Conservation (phyloP, 2,888 invertebrate species). For the Xylocampa areola region DNA sequence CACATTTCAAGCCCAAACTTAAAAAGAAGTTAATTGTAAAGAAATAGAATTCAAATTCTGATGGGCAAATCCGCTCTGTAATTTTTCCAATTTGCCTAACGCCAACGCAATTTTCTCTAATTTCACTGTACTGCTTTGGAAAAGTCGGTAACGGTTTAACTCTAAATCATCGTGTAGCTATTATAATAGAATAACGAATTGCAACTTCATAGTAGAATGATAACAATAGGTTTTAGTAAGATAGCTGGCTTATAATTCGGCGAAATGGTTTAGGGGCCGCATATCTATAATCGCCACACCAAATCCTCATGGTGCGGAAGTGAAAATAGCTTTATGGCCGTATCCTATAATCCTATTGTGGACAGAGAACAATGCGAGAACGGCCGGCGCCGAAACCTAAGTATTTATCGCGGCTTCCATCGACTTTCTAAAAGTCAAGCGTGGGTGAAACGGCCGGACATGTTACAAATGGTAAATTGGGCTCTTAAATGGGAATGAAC, state of each 20-base stretch:
- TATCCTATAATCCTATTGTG: conserved; percentile 76
- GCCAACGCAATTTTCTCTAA: conserved; percentile 11
- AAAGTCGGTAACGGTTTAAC: neutral
- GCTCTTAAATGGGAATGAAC: conserved; percentile 58
- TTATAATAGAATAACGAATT: conserved; percentile 4
- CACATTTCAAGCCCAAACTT: conserved; percentile 33
- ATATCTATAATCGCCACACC: conserved; percentile 36
- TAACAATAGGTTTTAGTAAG: conserved; percentile 14
- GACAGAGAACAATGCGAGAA: conserved; percentile 68
- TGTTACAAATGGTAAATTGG: conserved; percentile 63
- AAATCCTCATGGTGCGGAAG: conserved; percentile 63
- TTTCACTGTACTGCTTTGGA: conserved; percentile 4
- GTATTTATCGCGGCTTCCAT: conserved; percentile 67
- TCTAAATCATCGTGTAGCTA: neutral
- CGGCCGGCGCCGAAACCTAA: conserved; percentile 63
- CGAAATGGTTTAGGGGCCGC: conserved; percentile 23
- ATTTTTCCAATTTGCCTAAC: conserved; percentile 11
- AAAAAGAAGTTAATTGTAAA: conserved; percentile 17
- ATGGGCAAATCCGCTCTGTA: neutral
- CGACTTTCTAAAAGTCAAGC: conserved; percentile 74
- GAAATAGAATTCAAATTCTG: conserved; percentile 24
- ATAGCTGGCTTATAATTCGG: conserved; percentile 27
- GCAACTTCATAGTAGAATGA: conserved; percentile 13
- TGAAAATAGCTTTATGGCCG: conserved; percentile 61
- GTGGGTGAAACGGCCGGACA: conserved; percentile 71